Conservation (phyloP, 30 jellyfish, hydroid and myxozoan species). For the Hydractinia echinata region DNA sequence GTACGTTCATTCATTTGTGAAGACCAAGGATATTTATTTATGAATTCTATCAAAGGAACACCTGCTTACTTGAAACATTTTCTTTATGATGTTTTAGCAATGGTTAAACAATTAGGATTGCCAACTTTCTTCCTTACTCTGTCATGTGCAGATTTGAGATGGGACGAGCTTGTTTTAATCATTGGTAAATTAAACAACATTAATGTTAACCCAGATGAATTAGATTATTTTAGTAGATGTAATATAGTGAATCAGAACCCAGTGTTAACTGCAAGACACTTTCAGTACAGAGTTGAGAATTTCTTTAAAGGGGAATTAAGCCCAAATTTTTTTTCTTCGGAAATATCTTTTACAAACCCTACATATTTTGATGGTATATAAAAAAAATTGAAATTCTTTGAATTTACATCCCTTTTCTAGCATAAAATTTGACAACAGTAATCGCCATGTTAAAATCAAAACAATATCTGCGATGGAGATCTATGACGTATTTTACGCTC, state of each 20-base stretch:
- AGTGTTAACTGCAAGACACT: no score
- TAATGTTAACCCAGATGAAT: not conserved
- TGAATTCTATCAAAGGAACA: not conserved
- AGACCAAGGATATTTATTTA: constrained; percentile 17
- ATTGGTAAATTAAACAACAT: not conserved
- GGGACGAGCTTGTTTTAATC: constrained; percentile 7
- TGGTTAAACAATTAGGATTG: constrained; percentile 23
- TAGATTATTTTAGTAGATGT: not conserved
- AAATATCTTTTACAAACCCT: no score
- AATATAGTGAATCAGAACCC: no score
- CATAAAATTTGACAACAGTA: no score
- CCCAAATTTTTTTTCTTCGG: no score
- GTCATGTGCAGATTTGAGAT: constrained; percentile 10
- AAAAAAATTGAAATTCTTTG: no score
- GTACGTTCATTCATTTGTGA: constrained; percentile 10
- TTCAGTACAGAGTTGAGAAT: not conserved
- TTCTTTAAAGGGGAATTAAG: no score
- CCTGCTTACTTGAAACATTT: constrained; percentile 23
- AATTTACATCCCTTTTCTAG: no score
- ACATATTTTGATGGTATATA: no score
- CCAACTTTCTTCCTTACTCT: constrained; percentile 1
- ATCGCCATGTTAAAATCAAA: no score
- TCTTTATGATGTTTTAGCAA: constrained; percentile 12
- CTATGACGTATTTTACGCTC: no score
- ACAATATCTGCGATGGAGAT: no score